A percentile compares a stretch with the other conserved stretches of the same genome.
Evolutionary conservation across 2,888 invertebrate species (phyloP).

Genomic region (Amblyteles armatorius): DNA sequence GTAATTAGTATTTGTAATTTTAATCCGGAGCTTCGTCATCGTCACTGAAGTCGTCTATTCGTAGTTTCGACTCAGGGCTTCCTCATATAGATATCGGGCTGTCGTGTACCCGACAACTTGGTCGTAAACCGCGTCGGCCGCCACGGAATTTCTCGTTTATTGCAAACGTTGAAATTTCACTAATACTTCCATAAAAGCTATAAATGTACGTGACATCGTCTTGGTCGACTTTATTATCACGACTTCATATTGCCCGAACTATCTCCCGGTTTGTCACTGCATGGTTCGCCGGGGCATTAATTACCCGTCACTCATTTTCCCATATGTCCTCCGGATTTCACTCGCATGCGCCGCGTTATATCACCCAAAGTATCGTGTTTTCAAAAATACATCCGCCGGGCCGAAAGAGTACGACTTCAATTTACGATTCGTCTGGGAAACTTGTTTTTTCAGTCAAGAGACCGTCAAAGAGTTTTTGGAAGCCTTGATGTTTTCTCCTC

Average conservation of each 20-base stretch:
- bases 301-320: not conserved
- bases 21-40: constrained; percentile 9
- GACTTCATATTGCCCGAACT: constrained; percentile 71
- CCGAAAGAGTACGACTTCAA: not conserved
- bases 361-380: not conserved
- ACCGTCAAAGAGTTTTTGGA: not conserved
- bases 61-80: constrained; percentile 1
- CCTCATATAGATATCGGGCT: constrained; percentile 37
- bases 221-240: constrained; percentile 74
- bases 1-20: constrained; percentile 48
- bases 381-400: not conserved
- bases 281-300: not conserved
- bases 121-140: constrained; percentile 68
- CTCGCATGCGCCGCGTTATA: not conserved
- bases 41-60: constrained; percentile 8
- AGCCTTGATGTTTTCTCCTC: not conserved
- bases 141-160: constrained; percentile 71
- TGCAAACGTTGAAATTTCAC: constrained; percentile 72
- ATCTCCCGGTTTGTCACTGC: constrained; percentile 14
- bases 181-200: constrained; percentile 71
- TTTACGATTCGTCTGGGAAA: not conserved
- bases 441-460: not conserved
- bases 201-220: constrained; percentile 75
- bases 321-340: not conserved
- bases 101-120: not conserved